Percentiles rank a stretch among this genome's conserved stretches.
These are phyloP conservation scores for Heteropelma amictum DNA, from an alignment of 2,888 invertebrate genomes.

Conservation along the genomic window DNA sequence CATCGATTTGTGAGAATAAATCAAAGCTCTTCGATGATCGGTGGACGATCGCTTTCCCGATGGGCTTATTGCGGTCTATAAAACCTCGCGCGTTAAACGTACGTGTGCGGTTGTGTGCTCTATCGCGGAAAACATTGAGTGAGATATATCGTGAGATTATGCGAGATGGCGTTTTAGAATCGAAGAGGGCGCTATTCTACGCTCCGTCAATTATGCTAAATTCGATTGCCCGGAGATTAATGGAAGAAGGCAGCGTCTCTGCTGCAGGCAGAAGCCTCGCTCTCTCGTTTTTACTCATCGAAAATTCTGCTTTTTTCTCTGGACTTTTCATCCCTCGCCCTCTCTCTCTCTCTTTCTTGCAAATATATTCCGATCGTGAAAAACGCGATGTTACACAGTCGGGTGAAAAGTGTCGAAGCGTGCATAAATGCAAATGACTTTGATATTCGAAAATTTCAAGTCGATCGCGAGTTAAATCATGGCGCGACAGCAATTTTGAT, in stretches of 20 bases:
- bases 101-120: conserved; percentile 59
- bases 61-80: conserved; percentile 41
- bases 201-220: conserved; percentile 78
- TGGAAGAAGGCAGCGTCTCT: conserved; percentile 72
- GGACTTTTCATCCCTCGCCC: conserved; percentile 23
- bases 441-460: conserved; percentile 36
- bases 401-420: conserved; percentile 63
- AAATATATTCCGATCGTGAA: conserved; percentile 58
- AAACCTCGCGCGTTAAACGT: conserved; percentile 55
- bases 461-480: conserved; percentile 11
- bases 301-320: conserved; percentile 53
- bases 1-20: background rate
- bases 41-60: conserved; percentile 7
- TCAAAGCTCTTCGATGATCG: background rate
- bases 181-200: conserved; percentile 75
- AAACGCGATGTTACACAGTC: conserved; percentile 67
- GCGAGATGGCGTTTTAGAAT: conserved; percentile 74
- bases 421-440: conserved; percentile 68
- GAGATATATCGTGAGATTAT: conserved; percentile 76
- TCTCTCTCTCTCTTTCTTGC: conserved; percentile 28
- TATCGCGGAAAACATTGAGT: conserved; percentile 74
- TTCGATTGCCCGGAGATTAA: conserved; percentile 77
- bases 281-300: conserved; percentile 34
- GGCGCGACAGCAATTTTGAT: background rate
- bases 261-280: conserved; percentile 14